Conservation (phyloP, 2,797 vertebrate species). For the Phrynocephalus forsythii region DNA sequence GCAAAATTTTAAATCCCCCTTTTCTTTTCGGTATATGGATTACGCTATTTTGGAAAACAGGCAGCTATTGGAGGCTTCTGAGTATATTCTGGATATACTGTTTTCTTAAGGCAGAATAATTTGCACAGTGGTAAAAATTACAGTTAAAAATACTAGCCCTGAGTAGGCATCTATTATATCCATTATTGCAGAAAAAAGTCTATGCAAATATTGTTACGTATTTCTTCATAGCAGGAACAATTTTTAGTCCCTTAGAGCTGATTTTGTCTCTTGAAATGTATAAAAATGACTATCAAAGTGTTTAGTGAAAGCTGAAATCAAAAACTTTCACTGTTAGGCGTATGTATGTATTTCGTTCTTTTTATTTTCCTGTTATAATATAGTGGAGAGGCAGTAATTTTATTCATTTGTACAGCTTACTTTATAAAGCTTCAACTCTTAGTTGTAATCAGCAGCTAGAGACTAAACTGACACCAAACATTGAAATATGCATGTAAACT, state of each 20-base stretch:
- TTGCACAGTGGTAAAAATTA: background rate
- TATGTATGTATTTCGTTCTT: background rate
- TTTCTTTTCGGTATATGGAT: conserved; percentile 38
- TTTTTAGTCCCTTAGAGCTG: background rate
- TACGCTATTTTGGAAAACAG: conserved; percentile 20
- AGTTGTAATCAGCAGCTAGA: background rate
- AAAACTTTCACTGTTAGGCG: background rate
- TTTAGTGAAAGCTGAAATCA: conserved; percentile 2
- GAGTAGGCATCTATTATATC: conserved; percentile 2
- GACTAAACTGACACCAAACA: background rate
- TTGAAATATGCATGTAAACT: conserved; percentile 7
- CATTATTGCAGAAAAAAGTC: conserved; percentile 21
- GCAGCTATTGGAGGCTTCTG: conserved; percentile 2
- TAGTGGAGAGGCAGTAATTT: background rate
- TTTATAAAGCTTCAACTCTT: conserved; percentile 1
- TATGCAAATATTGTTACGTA: conserved; percentile 19
- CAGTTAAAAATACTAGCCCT: conserved; percentile 11
- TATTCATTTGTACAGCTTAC: background rate
- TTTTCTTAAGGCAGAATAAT: conserved; percentile 43
- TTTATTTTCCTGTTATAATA: rapidly evolving
- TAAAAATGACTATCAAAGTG: conserved; percentile 21
- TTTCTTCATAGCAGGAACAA: conserved; percentile 22
- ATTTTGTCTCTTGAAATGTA: conserved; percentile 20
- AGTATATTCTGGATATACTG: conserved; percentile 32
- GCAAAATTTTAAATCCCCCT: conserved; percentile 32